Conservation (phyloP, 1,140 invertebrate species). For the Heliconius hewitsoni region DNA sequence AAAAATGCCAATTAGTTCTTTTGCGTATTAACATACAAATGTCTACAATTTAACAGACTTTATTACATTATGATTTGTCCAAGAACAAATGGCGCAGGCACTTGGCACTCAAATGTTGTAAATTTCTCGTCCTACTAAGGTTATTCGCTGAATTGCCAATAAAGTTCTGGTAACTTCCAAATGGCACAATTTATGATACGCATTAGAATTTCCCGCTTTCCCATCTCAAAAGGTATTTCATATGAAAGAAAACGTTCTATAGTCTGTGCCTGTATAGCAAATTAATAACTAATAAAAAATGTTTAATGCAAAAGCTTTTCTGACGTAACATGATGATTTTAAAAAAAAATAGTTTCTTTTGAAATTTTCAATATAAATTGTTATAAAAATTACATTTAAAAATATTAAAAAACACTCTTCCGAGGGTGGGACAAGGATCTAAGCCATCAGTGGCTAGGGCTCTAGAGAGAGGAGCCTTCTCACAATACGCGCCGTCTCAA, state of each 20-base stretch:
- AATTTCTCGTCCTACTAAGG: constrained; percentile 17
- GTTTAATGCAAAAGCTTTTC: too few species aligned
- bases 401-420: too few species aligned
- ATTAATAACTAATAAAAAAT: not conserved
- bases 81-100: not conserved
- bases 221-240: constrained; percentile 22
- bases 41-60: not conserved
- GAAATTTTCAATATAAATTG: too few species aligned
- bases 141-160: constrained; percentile 29
- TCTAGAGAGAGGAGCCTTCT: too few species aligned
- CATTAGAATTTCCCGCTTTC: constrained; percentile 32
- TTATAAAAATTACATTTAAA: too few species aligned
- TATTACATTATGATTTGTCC: not conserved
- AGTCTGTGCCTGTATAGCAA: not conserved
- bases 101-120: constrained; percentile 20
- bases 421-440: too few species aligned
- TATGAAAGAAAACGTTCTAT: constrained; percentile 10
- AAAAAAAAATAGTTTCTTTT: too few species aligned
- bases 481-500: too few species aligned
- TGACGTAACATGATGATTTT: too few species aligned
- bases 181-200: constrained; percentile 42
- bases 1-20: too few species aligned
- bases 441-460: too few species aligned
- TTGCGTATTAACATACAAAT: not conserved
- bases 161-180: constrained; percentile 40